Evolutionary conservation across 1,140 invertebrate genomes (phyloP).

Genomic region (Drosophila equinoxialis): DNA sequence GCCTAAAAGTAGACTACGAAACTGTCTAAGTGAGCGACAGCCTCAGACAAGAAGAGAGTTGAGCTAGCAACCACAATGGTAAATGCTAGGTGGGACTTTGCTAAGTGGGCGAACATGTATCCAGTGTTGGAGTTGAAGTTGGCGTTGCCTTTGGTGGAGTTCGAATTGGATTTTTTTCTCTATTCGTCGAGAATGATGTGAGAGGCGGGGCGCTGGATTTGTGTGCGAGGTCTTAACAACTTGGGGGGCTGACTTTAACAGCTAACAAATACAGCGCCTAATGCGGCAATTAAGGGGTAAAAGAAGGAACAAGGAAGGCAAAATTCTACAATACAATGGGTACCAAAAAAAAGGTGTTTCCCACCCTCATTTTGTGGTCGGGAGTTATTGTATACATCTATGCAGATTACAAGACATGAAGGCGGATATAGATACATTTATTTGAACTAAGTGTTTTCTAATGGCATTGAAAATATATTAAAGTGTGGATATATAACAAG

Average conservation of each 20-base stretch:
- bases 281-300: conserved; percentile 58
- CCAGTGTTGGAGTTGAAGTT: not conserved
- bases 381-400: conserved; percentile 1
- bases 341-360: conserved; percentile 13
- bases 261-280: conserved; percentile 54
- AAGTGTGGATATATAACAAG: not conserved
- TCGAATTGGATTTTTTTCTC: not conserved
- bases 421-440: not conserved
- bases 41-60: conserved; percentile 50
- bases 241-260: conserved; percentile 44
- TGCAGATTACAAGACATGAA: conserved; percentile 16
- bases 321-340: not conserved
- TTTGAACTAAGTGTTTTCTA: not conserved
- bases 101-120: conserved; percentile 21
- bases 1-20: conserved; percentile 66
- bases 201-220: conserved; percentile 5
- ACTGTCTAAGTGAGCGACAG: conserved; percentile 67
- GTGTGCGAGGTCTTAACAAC: conserved; percentile 37
- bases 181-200: not conserved
- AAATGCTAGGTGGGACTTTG: conserved; percentile 26
- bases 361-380: not conserved
- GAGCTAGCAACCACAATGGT: conserved; percentile 45
- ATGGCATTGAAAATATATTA: not conserved
- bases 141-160: not conserved
- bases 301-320: not conserved